phyloP scores from a whole-genome alignment of 1,140 invertebrate genomes.

The Saxidomus purpurata region DNA sequence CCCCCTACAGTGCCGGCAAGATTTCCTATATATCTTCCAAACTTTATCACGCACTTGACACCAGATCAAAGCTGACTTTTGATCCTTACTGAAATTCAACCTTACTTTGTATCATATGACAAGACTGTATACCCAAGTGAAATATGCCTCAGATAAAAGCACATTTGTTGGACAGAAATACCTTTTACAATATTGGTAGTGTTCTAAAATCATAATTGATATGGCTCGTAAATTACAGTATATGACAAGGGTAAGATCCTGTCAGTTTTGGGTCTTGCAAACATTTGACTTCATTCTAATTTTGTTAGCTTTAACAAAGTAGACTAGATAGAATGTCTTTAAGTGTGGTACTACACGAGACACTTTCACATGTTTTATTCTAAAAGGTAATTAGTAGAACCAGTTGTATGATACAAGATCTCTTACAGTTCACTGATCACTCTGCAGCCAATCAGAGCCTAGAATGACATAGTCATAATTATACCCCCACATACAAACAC shows the following conservation, averaged over 20 bases:
- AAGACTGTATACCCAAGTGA: constrained; percentile 13
- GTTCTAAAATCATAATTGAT: constrained; percentile 20
- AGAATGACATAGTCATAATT: too few relatives aligned
- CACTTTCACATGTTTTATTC: background rate
- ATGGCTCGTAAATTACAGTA: constrained; percentile 9
- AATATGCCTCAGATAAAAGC: constrained; percentile 23
- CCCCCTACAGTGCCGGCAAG: constrained; percentile 24
- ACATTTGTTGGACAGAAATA: constrained; percentile 26
- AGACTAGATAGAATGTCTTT: constrained; percentile 1
- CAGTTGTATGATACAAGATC: background rate
- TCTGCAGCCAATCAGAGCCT: too few relatives aligned
- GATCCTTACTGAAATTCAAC: constrained; percentile 8
- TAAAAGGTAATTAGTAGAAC: too few relatives aligned
- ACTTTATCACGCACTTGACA: constrained; percentile 12
- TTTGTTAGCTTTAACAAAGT: background rate
- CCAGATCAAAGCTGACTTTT: constrained; percentile 53
- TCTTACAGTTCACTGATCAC: too few relatives aligned
- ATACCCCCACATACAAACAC: too few relatives aligned
- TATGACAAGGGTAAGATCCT: constrained; percentile 30
- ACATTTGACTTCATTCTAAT: constrained; percentile 2
- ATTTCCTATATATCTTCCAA: constrained; percentile 6
- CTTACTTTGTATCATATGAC: constrained; percentile 27
- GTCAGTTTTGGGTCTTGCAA: constrained; percentile 23
- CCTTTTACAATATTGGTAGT: constrained; percentile 1
- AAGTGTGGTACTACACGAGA: constrained; percentile 20